Evolutionary conservation across 2,113 vertebrate genomes (phyloP).

Genomic region (Polypterus senegalus): DNA sequence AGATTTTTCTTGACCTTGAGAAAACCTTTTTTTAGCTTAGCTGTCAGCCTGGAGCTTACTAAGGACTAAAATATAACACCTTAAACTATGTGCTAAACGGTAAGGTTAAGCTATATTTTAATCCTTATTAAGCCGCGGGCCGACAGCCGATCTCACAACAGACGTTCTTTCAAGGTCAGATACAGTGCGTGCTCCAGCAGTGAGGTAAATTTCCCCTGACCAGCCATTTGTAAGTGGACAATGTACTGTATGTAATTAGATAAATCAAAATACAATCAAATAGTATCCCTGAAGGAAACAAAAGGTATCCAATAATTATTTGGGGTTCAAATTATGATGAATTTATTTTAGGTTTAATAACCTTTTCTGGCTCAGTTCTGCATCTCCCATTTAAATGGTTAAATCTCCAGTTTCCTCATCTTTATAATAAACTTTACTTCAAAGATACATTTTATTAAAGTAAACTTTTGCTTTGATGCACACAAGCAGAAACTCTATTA

Average conservation of each 20-base stretch:
- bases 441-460: not conserved
- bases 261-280: too few species aligned
- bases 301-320: too few species aligned
- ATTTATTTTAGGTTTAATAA: too few species aligned
- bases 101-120: conserved; percentile 5
- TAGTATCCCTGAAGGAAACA: too few species aligned
- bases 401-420: too few species aligned
- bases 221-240: too few species aligned
- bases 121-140: conserved; percentile 5
- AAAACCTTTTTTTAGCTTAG: not conserved
- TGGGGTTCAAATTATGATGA: too few species aligned
- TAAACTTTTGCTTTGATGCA: not conserved
- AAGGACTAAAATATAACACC: not conserved
- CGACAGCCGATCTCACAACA: conserved; percentile 2
- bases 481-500: not conserved
- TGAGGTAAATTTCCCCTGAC: too few species aligned
- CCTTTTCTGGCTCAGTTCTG: too few species aligned
- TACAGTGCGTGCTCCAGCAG: not conserved
- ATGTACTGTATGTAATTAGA: too few species aligned
- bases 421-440: too few species aligned
- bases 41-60: not conserved
- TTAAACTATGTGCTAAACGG: not conserved
- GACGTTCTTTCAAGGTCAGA: not conserved
- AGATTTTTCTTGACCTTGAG: not conserved
- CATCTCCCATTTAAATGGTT: too few species aligned